Evolutionary conservation across 2,888 invertebrate genomes (phyloP), one percentile per base, ranked within the genome.

Genomic region (Ochropleura leucogaster): DNA sequence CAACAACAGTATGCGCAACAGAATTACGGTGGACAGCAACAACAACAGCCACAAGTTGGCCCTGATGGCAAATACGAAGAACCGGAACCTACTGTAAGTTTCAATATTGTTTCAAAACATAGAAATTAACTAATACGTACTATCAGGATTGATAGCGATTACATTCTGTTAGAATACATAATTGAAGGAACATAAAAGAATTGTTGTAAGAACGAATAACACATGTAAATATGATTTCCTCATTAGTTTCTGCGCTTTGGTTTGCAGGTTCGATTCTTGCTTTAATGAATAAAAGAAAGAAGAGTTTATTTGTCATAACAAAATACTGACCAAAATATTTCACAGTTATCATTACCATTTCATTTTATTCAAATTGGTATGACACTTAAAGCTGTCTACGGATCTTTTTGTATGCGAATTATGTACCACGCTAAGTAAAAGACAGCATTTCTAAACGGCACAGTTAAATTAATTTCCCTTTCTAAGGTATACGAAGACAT

Each of bases 81-180:
- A 55, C 94, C 94, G 40, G 95, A 95, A 79, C 95, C 96, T 55
- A 96, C 96, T 80, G 96, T 96, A 74, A 94, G 95, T 93, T 40
- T 71, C 69, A 16, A 46, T 16, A 18, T 44, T 20, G 4, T 70
- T 18, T 49, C 12, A n/a, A 3, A 6, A 42, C 30, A 20, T 44
- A 16, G 8, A 2, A 40, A 7, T 40, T 40, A 18, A 49, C 10
- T 5, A 49, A 18, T 1, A 18, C 10, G 4, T 49, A 10, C 8
- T 18, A 40, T 20, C 10, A 57, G 7, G 6, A 51, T 40, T n/a
- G 16, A 18, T 46, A 18, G 12, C 16, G 3, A 30, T 57, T 16
- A 14, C 3, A 30, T 16, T 57, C 30, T 30, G 14, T 7, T 0
- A 7, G 30, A 40, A 57, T 57, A 3, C 1, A 2, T 2, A 30